A percentile compares a stretch with the other conserved stretches of the same genome.
phyloP scores from a whole-genome alignment of 2,797 vertebrate species.

The Carcharodon carcharias region DNA sequence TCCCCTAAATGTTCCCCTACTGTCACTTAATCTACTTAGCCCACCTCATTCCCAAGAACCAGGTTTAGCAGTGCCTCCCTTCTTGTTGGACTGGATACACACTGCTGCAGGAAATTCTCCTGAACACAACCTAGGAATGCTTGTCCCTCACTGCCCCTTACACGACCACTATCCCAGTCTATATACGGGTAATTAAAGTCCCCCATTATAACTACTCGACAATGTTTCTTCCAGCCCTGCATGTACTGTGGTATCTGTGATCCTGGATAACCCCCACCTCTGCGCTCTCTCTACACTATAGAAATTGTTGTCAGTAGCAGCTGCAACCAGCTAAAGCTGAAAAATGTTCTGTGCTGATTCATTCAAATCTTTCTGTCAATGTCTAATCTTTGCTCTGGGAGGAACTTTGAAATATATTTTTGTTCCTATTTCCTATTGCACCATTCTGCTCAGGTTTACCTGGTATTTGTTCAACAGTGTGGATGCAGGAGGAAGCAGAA shows the following conservation, averaged over 20 bases:
- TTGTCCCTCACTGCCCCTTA: no score
- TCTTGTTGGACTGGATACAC: no score
- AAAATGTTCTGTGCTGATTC: not conserved
- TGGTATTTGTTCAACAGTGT: not conserved
- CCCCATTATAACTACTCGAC: no score
- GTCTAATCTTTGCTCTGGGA: not conserved
- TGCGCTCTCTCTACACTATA: not conserved
- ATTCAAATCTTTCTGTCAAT: not conserved
- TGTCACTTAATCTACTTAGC: no score
- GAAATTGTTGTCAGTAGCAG: not conserved
- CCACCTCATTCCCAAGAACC: no score
- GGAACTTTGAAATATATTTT: not conserved
- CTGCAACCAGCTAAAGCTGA: not conserved
- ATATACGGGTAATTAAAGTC: no score
- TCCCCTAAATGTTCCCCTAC: no score
- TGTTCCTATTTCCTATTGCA: not conserved
- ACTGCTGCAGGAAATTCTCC: no score
- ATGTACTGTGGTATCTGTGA: not conserved
- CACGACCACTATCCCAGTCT: no score
- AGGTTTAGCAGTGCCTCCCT: no score
- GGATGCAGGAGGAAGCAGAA: not conserved
- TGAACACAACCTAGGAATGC: no score
- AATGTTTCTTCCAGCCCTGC: not conserved
- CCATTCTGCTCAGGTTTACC: not conserved
- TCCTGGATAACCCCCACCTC: not conserved